Evolutionary conservation across 2,888 invertebrate genomes (phyloP), one percentile per base, ranked within the genome.

Genomic region (Nomada ruficornis): DNA sequence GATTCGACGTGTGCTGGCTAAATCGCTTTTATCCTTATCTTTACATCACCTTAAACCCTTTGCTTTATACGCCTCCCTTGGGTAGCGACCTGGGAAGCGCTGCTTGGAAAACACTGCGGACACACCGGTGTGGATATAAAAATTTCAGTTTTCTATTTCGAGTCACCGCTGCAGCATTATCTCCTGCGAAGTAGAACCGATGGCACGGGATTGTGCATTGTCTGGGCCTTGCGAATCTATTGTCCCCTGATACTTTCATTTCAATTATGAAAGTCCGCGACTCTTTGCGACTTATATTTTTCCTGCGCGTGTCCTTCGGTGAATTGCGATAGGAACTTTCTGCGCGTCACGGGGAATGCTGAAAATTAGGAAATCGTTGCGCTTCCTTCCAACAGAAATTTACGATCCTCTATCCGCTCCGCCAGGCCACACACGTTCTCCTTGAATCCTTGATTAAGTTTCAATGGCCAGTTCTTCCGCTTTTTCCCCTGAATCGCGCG

Each of bases 1-100:
- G 80, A 84, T 86, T 86, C 83, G 73, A 76, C 72, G 79, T 55
- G 55, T 29, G 70, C 63, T 59, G 57, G 65, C 60, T 76, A 71
- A 77, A 80, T 74, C 80, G 88, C 82, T 85, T 86, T 86, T 85
- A 79, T 82, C 77, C 79, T 86, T 86, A 78, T 86, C 85, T 82
- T 88, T 85, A 77, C 72, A 73, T 76, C 81, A 81, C 78, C 72
- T 81, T 71, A 84, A 84, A 83, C 75, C 72, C 75, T 36, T 52
- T 52, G 74, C 60, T 89, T 88, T 86, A 88, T 87, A 75, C 80
- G 84, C 11, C 80, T 54, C 84, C 50, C 26, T 64, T 55, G 69
- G 63, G 44, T 55, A 42, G 20, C 54, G 13, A 26, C 23, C 62
- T 64, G 36, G 36, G 7, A 36, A 7, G 36, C 36, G 36, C 7